These are phyloP conservation scores for Ormyrus rosae DNA, from an alignment of 2,888 invertebrate genomes.

Conservation along the genomic window DNA sequence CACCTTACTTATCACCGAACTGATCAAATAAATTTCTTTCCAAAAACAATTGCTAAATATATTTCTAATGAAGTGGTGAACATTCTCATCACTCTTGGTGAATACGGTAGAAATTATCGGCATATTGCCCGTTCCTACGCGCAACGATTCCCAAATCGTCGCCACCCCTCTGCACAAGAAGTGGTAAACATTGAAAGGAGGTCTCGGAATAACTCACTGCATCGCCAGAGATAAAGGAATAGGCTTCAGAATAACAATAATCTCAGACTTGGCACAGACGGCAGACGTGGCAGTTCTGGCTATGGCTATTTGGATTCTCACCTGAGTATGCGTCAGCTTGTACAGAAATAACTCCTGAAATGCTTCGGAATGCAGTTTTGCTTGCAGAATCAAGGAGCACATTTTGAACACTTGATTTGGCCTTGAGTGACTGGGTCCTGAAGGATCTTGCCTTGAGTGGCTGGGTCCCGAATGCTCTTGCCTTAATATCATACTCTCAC, in stretches of 20 bases:
- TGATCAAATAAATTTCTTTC: slow-evolving; percentile 13
- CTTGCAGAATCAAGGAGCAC: too few species aligned
- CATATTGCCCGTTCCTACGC: background rate
- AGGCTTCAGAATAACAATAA: background rate
- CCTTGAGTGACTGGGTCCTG: too few species aligned
- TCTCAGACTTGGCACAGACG: too few species aligned
- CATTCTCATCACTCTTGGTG: slow-evolving; percentile 18
- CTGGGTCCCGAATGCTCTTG: too few species aligned
- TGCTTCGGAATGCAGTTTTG: too few species aligned
- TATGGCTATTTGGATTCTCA: background rate
- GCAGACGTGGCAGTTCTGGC: too few species aligned
- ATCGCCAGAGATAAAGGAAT: slow-evolving; percentile 7
- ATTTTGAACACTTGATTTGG: too few species aligned
- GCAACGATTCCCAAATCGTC: slow-evolving; percentile 18
- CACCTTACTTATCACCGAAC: background rate
- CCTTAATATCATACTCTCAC: too few species aligned
- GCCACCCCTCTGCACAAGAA: slow-evolving; percentile 11
- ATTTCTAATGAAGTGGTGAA: slow-evolving; percentile 32
- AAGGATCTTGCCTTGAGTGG: too few species aligned
- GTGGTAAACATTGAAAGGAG: slow-evolving; percentile 28
- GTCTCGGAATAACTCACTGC: slow-evolving; percentile 12
- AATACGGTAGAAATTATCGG: slow-evolving; percentile 25
- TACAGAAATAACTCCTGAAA: too few species aligned
- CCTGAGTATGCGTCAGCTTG: slow-evolving; percentile 1
- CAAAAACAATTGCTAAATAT: slow-evolving; percentile 20